Conservation (phyloP, 2,113 vertebrate genomes). For the Leptosomus discolor region DNA sequence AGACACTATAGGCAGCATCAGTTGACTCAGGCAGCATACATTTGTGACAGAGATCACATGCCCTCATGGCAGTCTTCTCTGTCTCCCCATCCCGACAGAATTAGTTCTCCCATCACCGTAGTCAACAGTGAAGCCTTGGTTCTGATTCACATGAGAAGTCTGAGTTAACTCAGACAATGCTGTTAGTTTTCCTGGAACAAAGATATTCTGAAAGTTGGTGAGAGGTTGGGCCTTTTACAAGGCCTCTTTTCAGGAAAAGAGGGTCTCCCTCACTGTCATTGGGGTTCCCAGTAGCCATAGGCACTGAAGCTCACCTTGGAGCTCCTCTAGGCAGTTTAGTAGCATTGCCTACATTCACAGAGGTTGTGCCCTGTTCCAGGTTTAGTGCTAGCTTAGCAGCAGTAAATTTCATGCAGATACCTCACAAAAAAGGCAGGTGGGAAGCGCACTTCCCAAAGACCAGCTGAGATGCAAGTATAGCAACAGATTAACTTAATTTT, state of each 20-base stretch:
- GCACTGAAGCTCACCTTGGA: background rate
- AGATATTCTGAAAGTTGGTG: background rate
- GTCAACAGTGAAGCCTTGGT: background rate
- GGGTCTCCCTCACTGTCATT: background rate
- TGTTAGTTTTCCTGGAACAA: background rate
- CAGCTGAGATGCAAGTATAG: background rate
- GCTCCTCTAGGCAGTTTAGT: background rate
- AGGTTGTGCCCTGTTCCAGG: background rate
- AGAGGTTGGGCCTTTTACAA: background rate
- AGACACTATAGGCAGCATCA: background rate
- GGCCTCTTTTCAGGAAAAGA: background rate
- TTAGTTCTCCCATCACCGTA: background rate
- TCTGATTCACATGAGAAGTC: background rate
- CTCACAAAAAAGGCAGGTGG: background rate
- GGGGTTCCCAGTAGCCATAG: background rate
- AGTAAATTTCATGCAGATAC: background rate
- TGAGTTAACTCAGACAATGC: background rate
- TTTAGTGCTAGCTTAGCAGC: background rate
- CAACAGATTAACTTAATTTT: background rate
- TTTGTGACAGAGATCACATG: background rate
- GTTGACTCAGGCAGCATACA: background rate
- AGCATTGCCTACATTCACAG: background rate
- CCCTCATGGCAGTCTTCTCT: background rate
- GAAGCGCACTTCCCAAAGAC: background rate
- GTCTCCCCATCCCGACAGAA: background rate